Base-by-base conservation (phyloP, 2,113 vertebrate species). In the Rhegmatorhina hoffmannsi region DNA sequence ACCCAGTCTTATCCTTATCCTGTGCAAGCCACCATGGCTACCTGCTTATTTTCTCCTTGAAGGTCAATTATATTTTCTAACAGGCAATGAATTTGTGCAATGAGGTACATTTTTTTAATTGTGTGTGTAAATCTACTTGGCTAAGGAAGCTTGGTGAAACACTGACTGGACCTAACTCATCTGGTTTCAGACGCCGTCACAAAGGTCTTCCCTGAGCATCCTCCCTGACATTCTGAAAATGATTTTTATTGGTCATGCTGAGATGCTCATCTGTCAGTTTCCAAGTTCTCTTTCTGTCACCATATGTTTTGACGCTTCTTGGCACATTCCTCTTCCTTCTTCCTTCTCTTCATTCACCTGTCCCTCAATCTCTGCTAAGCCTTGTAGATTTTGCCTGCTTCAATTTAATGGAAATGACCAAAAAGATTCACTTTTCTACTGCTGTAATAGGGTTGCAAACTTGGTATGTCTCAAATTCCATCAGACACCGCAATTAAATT, bases 61-160 rank as follows among this genome's bases (percentile, higher is more conserved):
- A 77, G 10, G 13, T 50, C 13, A 67, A 26, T 69, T 47, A 75
- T 55, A 76, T 58, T 74, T 89, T 43, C 29, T 64, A 15, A 18
- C 10, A 52, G 36, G 26, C 18, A 58, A 33, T 47, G 13, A 66
- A 44, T 34, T 25, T 47, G 9, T 44, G 10, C 10, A 55, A 17
- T 15, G 28, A 36, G 13, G 23, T 18, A 28, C 3, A 17, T 58
- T 70, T 84, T 40, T 63, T 46, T 77, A 1, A 19, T 2, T 47
- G 5, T n/a, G 1, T 24, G 14, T 4, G 0, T 24, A 67, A 64
- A 24, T 78, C 21, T 91, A 4, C 24, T 29, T 11, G 10, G 9
- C 38, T 72, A 46, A 78, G 52, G n/a, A 89, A 72, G 1, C 8
- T 64, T 17, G 10, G 16, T 63, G 36, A 80, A 90, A 78, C 75